Percentiles rank a stretch among this genome's conserved stretches.
Conservation (phyloP, 2,113 vertebrate genomes). For the Copsychus sechellarum region DNA sequence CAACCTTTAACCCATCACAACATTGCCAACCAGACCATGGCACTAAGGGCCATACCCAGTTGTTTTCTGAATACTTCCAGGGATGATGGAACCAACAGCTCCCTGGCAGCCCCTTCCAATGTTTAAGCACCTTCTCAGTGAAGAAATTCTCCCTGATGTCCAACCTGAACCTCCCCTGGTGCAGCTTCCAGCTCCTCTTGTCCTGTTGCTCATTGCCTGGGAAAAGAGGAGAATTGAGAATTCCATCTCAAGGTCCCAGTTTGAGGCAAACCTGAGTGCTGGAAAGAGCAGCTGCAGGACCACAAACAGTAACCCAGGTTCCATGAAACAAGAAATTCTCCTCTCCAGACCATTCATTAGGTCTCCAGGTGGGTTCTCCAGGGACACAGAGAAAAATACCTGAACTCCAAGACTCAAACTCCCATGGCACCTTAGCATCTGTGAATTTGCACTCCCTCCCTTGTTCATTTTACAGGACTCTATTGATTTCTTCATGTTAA, state of each 20-base stretch:
- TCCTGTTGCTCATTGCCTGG: neutral
- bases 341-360: neutral
- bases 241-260: neutral
- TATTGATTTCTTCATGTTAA: neutral
- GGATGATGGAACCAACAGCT: neutral
- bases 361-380: neutral
- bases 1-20: neutral
- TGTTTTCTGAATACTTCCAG: neutral
- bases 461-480: neutral
- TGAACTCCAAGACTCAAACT: neutral
- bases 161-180: neutral
- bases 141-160: neutral
- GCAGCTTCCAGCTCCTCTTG: neutral
- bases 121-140: neutral
- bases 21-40: neutral
- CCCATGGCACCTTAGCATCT: neutral
- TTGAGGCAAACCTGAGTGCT: neutral
- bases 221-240: neutral
- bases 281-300: neutral
- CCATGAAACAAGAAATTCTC: neutral
- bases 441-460: neutral
- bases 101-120: neutral
- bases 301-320: neutral
- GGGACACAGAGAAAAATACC: neutral
- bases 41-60: neutral